Evolutionary conservation across 2,888 invertebrate species (phyloP).

Genomic region (Gortyna flavago): DNA sequence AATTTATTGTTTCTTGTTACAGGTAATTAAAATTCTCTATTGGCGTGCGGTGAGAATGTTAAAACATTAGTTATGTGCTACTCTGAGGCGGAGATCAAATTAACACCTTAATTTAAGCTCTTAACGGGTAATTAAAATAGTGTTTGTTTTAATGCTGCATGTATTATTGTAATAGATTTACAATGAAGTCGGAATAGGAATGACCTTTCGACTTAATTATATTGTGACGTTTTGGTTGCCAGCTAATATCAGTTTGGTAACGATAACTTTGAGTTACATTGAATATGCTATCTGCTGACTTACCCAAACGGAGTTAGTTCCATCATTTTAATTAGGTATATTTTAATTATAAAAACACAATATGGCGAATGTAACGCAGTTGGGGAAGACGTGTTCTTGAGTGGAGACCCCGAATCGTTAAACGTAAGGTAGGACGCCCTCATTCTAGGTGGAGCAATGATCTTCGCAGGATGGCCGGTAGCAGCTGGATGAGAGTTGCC

Average conservation of each 20-base stretch:
- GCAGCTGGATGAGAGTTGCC: too few species aligned
- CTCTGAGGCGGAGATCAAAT: conserved; percentile 34
- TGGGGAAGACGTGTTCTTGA: too few species aligned
- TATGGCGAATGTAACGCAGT: background rate
- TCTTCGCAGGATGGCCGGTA: too few species aligned
- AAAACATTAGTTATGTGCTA: conserved; percentile 38
- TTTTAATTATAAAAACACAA: background rate
- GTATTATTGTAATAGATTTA: conserved; percentile 31
- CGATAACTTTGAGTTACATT: background rate
- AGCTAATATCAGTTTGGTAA: background rate
- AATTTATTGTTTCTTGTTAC: conserved; percentile 66
- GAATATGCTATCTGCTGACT: background rate
- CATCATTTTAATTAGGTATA: background rate
- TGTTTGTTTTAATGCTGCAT: conserved; percentile 39
- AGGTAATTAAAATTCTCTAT: conserved; percentile 63
- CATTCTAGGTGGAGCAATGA: too few species aligned
- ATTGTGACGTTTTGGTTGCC: background rate
- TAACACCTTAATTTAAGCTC: conserved; percentile 32
- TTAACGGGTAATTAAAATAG: conserved; percentile 35
- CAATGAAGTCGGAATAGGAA: conserved; percentile 2
- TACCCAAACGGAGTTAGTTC: background rate
- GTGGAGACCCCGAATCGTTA: too few species aligned
- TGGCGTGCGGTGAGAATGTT: conserved; percentile 56
- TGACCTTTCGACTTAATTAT: conserved; percentile 10
- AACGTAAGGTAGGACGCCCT: too few species aligned